Percentiles rank a stretch among this genome's conserved stretches.
Evolutionary conservation across 2,888 invertebrate species (phyloP).

Genomic region (Drosophila hawaiiensis): DNA sequence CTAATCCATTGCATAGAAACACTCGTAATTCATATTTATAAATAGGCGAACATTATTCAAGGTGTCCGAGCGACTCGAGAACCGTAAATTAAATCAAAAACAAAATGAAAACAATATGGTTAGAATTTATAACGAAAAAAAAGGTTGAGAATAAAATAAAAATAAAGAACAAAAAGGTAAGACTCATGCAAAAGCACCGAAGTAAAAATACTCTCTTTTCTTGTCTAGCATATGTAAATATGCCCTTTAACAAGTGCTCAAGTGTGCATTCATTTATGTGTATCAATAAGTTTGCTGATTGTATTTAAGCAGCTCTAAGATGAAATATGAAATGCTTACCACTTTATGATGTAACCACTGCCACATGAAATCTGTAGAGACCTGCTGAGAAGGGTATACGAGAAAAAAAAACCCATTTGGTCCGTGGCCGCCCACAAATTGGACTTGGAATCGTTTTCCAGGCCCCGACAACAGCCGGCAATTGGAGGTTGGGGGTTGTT

Average conservation of each 20-base stretch:
- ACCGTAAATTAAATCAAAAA: slow-evolving; percentile 78
- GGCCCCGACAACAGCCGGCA: slow-evolving; percentile 52
- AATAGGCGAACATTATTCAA: slow-evolving; percentile 79
- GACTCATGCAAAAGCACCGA: background rate
- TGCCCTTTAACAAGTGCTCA: background rate
- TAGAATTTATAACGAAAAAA: slow-evolving; percentile 74
- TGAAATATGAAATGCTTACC: background rate
- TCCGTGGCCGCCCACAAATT: slow-evolving; percentile 76
- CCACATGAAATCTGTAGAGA: background rate
- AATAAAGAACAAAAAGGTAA: slow-evolving; percentile 34
- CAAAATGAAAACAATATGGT: slow-evolving; percentile 76
- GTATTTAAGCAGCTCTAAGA: background rate
- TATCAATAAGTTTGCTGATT: background rate
- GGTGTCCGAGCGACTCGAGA: slow-evolving; percentile 69
- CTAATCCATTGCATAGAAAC: slow-evolving; percentile 61
- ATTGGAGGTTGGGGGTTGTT: slow-evolving; percentile 62
- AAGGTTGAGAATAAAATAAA: slow-evolving; percentile 51
- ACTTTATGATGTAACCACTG: background rate
- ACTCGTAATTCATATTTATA: slow-evolving; percentile 78
- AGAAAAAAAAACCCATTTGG: slow-evolving; percentile 66
- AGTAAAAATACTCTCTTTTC: slow-evolving; percentile 14
- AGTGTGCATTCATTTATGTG: accelerated
- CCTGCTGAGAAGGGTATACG: slow-evolving; percentile 32
- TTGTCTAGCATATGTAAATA: no score
- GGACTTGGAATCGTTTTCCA: slow-evolving; percentile 44